Conservation (phyloP, 2,113 vertebrate genomes). For the Sprattus sprattus region DNA sequence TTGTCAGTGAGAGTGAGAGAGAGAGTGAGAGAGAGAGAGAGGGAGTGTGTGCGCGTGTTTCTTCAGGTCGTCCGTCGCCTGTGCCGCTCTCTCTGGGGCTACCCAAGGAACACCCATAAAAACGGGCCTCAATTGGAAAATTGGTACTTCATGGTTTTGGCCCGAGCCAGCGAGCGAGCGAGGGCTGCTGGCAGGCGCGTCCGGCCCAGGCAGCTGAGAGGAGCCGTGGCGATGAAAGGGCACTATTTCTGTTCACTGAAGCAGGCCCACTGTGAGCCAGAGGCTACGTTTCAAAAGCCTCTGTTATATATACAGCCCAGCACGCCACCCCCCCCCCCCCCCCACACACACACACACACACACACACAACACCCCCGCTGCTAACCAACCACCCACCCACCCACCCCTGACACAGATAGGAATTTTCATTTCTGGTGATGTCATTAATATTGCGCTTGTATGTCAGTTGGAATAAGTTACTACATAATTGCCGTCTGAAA, state of each 20-base stretch:
- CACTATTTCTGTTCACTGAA: slow-evolving; percentile 23
- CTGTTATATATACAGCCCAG: slow-evolving; percentile 17
- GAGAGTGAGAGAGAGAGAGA: neutral
- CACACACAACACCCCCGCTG: neutral
- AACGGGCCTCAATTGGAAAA: slow-evolving; percentile 46
- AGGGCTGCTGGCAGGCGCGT: slow-evolving; percentile 7
- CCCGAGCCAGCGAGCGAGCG: neutral
- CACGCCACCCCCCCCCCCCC: neutral
- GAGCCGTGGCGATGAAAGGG: slow-evolving; percentile 19
- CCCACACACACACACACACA: neutral
- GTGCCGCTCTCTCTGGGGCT: slow-evolving; percentile 13
- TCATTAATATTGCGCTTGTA: neutral
- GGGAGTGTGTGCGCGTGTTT: neutral
- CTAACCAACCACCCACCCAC: neutral
- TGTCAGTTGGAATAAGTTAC: neutral
- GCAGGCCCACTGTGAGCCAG: neutral
- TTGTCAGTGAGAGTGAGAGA: slow-evolving; percentile 12
- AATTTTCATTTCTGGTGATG: neutral
- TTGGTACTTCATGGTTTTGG: slow-evolving; percentile 42
- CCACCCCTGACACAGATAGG: neutral
- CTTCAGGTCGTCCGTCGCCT: neutral
- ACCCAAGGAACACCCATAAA: slow-evolving; percentile 38
- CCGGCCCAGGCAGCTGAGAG: slow-evolving; percentile 24
- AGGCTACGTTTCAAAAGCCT: neutral
- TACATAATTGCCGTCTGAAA: neutral